These are phyloP conservation scores for Sciurus niger DNA, from an alignment of 2,113 vertebrate genomes.

Conservation along the genomic window DNA sequence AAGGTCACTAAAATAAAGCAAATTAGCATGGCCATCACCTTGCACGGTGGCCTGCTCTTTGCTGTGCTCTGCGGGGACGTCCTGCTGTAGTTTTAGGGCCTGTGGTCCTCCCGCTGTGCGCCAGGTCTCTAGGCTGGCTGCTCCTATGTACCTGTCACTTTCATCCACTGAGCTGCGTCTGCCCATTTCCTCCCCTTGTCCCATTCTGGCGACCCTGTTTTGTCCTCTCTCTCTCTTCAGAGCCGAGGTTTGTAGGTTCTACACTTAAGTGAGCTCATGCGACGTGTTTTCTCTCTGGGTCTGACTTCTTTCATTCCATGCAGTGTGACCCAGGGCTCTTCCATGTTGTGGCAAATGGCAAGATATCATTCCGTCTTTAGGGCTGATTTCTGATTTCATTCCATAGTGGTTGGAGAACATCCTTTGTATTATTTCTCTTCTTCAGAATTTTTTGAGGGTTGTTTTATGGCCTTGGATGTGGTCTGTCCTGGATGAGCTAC, in stretches of 20 bases:
- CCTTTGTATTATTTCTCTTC: neutral
- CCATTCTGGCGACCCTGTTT: neutral
- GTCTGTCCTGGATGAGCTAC: neutral
- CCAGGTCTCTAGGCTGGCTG: neutral
- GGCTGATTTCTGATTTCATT: constrained; percentile 19
- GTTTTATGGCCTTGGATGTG: neutral
- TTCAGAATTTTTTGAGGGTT: neutral
- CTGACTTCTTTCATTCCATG: neutral
- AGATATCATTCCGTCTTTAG: neutral
- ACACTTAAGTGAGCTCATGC: no score
- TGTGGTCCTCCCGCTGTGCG: neutral
- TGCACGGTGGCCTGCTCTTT: no score
- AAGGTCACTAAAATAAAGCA: no score
- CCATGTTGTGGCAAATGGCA: neutral
- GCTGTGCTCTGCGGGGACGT: neutral
- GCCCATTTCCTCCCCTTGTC: neutral
- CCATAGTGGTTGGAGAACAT: neutral
- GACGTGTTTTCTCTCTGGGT: neutral
- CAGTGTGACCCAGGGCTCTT: neutral
- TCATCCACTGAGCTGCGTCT: neutral
- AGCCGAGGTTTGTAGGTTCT: neutral
- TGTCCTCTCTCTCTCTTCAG: neutral
- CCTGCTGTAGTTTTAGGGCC: neutral
- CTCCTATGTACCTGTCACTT: no score
- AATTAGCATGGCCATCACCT: no score